Conservation (phyloP, 1,140 invertebrate genomes). For the Hesperophylax magnus region DNA sequence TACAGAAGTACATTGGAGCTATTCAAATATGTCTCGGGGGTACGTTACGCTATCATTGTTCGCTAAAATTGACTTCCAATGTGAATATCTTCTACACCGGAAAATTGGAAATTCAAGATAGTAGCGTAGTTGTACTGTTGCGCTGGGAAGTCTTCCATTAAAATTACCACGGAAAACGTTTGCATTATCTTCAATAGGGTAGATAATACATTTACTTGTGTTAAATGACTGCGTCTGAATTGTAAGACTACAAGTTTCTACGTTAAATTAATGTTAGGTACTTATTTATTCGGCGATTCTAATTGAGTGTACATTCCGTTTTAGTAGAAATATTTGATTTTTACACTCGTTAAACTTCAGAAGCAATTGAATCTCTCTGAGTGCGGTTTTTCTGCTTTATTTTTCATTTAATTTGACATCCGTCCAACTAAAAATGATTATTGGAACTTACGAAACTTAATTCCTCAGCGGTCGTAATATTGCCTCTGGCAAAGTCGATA, state of each 20-base stretch:
- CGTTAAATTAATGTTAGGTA: too few species aligned
- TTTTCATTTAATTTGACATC: slow-evolving; percentile 29
- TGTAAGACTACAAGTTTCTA: too few species aligned
- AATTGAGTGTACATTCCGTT: too few species aligned
- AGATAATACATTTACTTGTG: too few species aligned
- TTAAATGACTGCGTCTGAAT: too few species aligned
- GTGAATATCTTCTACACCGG: slow-evolving; percentile 52
- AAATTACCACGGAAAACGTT: slow-evolving; percentile 16
- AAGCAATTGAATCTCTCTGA: too few species aligned
- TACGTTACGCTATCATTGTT: slow-evolving; percentile 55
- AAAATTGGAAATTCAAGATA: slow-evolving; percentile 56
- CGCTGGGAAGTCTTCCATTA: slow-evolving; percentile 18
- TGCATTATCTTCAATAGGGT: slow-evolving; percentile 4
- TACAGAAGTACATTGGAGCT: slow-evolving; percentile 4
- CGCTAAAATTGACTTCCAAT: slow-evolving; percentile 56
- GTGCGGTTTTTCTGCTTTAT: background rate
- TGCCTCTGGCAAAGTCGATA: slow-evolving; percentile 25
- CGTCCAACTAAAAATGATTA: slow-evolving; percentile 25
- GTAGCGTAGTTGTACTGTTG: slow-evolving; percentile 23
- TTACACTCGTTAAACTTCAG: too few species aligned
- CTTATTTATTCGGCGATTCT: too few species aligned
- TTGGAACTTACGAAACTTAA: slow-evolving; percentile 30
- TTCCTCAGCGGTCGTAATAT: slow-evolving; percentile 14
- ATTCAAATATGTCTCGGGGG: slow-evolving; percentile 53
- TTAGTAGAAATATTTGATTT: too few species aligned